These are phyloP conservation scores for Heterodera carotae DNA, from an alignment of 1,140 invertebrate genomes.

Conservation along the genomic window DNA sequence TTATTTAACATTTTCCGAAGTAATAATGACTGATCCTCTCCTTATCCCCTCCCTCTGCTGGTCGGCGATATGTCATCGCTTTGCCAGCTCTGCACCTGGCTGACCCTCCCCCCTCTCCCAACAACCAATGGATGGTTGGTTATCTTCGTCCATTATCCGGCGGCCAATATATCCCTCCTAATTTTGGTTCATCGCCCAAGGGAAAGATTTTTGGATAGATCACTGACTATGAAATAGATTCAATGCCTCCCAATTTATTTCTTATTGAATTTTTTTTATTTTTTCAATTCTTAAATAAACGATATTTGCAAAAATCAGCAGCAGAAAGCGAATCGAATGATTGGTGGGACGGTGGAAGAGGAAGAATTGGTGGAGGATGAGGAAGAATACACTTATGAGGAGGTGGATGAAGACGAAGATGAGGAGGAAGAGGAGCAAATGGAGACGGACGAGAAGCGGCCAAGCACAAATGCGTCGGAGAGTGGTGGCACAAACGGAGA, in stretches of 20 bases:
- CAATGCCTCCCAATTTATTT: no score
- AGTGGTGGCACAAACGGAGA: not conserved
- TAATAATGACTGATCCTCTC: not conserved
- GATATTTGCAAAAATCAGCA: no score
- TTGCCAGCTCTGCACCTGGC: not conserved
- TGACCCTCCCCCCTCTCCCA: not conserved
- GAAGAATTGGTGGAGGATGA: constrained; percentile 17
- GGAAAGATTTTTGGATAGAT: not conserved
- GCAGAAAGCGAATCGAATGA: no score
- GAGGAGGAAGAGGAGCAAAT: constrained; percentile 17
- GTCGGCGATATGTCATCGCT: not conserved
- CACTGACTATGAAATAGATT: not conserved
- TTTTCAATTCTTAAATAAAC: no score
- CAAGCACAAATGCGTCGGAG: not conserved
- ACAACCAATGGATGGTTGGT: no score
- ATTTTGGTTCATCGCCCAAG: no score
- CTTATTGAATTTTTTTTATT: no score
- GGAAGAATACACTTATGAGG: constrained; percentile 18
- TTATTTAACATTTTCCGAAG: not conserved
- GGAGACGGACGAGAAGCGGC: not conserved
- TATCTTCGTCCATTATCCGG: not conserved
- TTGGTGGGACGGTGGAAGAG: not conserved
- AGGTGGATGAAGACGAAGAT: constrained; percentile 18
- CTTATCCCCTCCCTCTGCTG: no score
- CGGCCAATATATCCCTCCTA: not conserved